Evolutionary conservation across 37 sponge, comb jelly and placozoan species (phyloP), one percentile per base, ranked within the genome.

Genomic region (Agelas oroides): DNA sequence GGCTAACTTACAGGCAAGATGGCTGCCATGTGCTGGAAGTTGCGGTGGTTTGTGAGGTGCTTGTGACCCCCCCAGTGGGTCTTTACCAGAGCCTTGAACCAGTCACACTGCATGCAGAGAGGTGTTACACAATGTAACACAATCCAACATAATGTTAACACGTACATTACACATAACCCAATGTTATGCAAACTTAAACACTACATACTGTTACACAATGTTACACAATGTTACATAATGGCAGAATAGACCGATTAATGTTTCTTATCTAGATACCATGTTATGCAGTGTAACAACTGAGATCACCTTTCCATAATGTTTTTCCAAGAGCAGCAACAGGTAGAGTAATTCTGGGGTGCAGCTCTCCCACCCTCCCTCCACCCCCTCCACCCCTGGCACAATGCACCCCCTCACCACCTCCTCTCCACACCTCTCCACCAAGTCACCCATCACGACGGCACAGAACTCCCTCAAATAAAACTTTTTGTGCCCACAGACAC

Each of bases 311-410:
- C 65, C 40, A 32, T 54, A 41, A 27, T 28, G 15, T 16, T 19
- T 36, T 39, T 52, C 61, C 12, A 89, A 58, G 37, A 25, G 36
- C 16, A 89, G 59, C 28, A 79, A 14, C 18, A 84, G 67, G 61
- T 79, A 84, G 27, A 89, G 66, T 12, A n/a, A 0, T 16, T 90
- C 91, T 0, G 91, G 70, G 23, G 91, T 68, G 65, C 77, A 85
- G 13, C 33, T 64, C 0, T 69, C 64, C 91, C 91, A 90, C 25
- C 86, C 86, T 25, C 59, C 55, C n/a, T 71, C 69, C 59, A 90
- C 27, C 0, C 28, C 85, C 2, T 55, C 1, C 59, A 27, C 25
- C 34, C 27, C n/a, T 0, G 79, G 73, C 3, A 78, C 28, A 27
- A 65, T 41, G 31, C 56, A 28, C 53, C 52, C 59, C 33, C 36